Conservation (phyloP, 2,113 vertebrate genomes). For the Phrynosoma blainvillii region DNA sequence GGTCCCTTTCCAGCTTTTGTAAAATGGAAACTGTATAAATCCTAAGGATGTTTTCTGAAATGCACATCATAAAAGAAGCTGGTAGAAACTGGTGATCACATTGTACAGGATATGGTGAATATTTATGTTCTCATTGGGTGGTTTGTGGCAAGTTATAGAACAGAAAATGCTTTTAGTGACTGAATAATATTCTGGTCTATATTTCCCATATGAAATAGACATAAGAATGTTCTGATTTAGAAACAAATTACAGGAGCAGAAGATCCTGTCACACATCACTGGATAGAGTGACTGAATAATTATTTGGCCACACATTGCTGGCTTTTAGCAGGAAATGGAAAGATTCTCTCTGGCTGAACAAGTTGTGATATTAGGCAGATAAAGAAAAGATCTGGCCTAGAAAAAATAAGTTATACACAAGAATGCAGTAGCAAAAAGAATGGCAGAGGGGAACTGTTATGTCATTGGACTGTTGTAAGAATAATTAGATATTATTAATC, state of each 20-base stretch:
- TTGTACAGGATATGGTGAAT: background rate
- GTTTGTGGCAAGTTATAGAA: background rate
- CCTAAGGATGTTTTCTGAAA: background rate
- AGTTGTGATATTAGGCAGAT: background rate
- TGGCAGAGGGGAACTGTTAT: background rate
- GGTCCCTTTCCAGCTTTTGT: background rate
- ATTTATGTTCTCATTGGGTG: background rate
- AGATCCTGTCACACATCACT: background rate
- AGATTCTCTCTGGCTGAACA: slow-evolving; percentile 15
- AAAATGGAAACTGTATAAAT: background rate
- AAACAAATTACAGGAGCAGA: background rate
- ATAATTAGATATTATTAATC: background rate
- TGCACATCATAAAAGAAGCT: background rate
- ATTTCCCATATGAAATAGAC: background rate
- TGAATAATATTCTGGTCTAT: background rate
- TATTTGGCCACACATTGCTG: background rate
- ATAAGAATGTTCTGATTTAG: background rate
- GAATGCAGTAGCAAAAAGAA: background rate
- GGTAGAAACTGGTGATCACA: background rate
- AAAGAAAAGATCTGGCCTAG: background rate
- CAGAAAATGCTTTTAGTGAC: background rate
- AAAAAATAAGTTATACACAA: background rate
- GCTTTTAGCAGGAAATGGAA: background rate
- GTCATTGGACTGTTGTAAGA: background rate
- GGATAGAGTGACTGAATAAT: too few relatives aligned